Conservation (phyloP, 2,113 vertebrate species). For the Cercopithecus mona region DNA sequence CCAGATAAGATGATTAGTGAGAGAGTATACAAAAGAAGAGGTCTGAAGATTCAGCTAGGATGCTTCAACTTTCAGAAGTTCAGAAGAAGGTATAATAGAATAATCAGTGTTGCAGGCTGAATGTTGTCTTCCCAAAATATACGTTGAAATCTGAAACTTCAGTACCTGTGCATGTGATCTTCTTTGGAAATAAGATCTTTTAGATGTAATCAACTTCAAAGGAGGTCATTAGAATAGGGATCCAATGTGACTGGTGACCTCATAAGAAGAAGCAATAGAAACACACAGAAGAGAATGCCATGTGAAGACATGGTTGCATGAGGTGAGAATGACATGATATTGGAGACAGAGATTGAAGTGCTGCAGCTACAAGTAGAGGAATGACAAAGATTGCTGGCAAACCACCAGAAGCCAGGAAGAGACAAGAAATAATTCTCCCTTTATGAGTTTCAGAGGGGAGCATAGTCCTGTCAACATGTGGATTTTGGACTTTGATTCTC, state of each 20-base stretch:
- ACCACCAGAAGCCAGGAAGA: not conserved
- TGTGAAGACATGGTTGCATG: not conserved
- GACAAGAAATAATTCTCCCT: no score
- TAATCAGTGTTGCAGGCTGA: not conserved
- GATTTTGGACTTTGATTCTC: not conserved
- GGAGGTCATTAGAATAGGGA: not conserved
- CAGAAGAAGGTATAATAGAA: not conserved
- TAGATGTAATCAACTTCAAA: not conserved
- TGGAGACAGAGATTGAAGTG: not conserved
- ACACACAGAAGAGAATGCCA: not conserved
- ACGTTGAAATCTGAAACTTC: not conserved
- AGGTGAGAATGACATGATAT: no score
- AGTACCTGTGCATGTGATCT: not conserved
- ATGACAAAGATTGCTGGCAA: not conserved
- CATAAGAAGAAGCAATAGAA: not conserved
- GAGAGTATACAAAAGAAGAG: not conserved
- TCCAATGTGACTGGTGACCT: not conserved
- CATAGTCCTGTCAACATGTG: no score
- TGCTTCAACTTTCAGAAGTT: not conserved
- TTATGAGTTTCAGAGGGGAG: not conserved
- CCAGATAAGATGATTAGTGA: not conserved
- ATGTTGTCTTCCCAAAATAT: not conserved
- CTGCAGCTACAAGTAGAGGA: not conserved
- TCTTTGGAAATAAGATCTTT: not conserved
- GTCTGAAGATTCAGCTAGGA: not conserved